phyloP scores from a whole-genome alignment of 2,797 vertebrate genomes.

The Dicrostonyx torquatus region DNA sequence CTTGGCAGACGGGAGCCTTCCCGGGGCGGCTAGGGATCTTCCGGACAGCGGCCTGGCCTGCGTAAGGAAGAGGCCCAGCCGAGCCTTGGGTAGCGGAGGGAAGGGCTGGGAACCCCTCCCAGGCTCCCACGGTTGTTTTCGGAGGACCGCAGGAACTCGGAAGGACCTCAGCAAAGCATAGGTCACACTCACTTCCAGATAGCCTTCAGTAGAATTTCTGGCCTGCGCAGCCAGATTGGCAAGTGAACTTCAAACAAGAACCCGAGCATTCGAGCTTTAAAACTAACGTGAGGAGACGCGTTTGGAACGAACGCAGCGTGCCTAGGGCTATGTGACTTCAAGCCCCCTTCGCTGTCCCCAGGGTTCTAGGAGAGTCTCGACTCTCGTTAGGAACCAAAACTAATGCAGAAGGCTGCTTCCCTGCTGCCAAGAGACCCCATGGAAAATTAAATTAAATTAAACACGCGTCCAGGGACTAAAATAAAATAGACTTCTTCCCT shows the following conservation, averaged over 20 bases:
- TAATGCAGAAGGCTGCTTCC: not conserved
- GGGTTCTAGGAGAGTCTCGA: not conserved
- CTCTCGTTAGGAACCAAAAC: constrained; percentile 3
- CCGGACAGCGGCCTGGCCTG: not conserved
- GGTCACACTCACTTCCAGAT: not conserved
- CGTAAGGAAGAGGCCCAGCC: not conserved
- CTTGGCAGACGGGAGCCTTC: not conserved
- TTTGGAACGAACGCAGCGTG: not conserved
- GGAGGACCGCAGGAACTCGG: not conserved
- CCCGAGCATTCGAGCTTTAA: not conserved
- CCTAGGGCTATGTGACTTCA: not conserved
- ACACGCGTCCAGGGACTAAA: constrained; percentile 69
- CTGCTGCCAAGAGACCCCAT: constrained; percentile 36
- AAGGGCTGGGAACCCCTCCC: not conserved
- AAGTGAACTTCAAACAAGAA: not conserved
- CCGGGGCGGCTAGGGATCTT: not conserved
- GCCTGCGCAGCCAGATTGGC: not conserved
- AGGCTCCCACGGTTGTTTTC: not conserved
- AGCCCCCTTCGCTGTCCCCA: not conserved
- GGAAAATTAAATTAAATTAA: constrained; percentile 82
- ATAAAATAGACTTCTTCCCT: constrained; percentile 36
- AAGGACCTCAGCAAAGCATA: not conserved
- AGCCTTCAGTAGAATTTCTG: not conserved
- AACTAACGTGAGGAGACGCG: not conserved
- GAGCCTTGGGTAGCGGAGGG: not conserved